These are phyloP conservation scores for Sinella curviseta DNA, from an alignment of 1,140 invertebrate genomes.

Conservation along the genomic window DNA sequence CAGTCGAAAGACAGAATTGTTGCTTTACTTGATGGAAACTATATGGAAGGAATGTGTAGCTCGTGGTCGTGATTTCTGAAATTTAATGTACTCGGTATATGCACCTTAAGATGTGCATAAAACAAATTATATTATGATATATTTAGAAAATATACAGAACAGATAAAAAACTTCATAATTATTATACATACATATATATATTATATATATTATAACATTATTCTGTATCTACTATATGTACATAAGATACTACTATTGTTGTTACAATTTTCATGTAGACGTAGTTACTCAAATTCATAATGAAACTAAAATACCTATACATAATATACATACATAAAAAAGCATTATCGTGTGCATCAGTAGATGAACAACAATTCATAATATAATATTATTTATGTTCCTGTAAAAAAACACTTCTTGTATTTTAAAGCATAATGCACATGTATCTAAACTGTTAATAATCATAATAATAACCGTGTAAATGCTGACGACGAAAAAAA, in stretches of 20 bases:
- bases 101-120: conserved; percentile 1
- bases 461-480: no score
- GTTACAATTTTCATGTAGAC: conserved; percentile 24
- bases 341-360: background rate
- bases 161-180: background rate
- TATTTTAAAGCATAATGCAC: conserved; percentile 5
- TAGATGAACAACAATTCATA: background rate
- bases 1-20: conserved; percentile 6
- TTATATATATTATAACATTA: background rate
- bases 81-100: conserved; percentile 18
- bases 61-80: conserved; percentile 24
- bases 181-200: background rate
- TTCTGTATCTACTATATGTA: background rate
- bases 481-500: no score
- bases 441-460: background rate
- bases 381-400: conserved; percentile 17
- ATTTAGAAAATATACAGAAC: background rate
- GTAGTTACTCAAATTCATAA: background rate
- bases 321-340: background rate
- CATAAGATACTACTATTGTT: conserved; percentile 3
- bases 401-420: background rate
- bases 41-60: background rate
- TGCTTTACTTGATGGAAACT: conserved; percentile 21
- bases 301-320: background rate
- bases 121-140: conserved; percentile 22